Conservation (phyloP, 1,140 invertebrate genomes). For the Drosophila arawakana region DNA sequence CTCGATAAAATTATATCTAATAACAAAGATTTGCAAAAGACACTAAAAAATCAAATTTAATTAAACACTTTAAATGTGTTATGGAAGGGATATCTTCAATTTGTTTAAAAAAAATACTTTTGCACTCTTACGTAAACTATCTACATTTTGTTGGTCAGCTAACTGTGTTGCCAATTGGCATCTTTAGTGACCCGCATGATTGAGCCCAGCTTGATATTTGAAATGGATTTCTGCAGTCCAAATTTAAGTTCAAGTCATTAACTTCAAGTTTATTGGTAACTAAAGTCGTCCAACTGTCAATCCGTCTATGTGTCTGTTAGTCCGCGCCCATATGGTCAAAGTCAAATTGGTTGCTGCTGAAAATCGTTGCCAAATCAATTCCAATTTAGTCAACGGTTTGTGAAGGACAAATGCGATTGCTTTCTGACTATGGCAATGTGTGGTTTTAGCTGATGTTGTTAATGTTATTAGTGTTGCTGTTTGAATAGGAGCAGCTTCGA, state of each 20-base stretch:
- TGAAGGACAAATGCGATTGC: slow-evolving; percentile 66
- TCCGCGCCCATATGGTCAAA: slow-evolving; percentile 73
- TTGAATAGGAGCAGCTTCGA: slow-evolving; percentile 59
- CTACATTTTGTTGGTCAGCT: neutral
- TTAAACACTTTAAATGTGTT: too few species aligned
- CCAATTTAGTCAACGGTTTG: slow-evolving; percentile 76
- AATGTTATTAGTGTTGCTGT: neutral
- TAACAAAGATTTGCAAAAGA: too few species aligned
- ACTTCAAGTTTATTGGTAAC: slow-evolving; percentile 8
- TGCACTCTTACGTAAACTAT: neutral
- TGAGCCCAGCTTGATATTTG: slow-evolving; percentile 51
- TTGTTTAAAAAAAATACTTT: slow-evolving; percentile 1
- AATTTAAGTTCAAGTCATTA: slow-evolving; percentile 57
- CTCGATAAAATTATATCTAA: too few species aligned
- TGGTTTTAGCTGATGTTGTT: slow-evolving; percentile 2
- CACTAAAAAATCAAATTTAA: too few species aligned
- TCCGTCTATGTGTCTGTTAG: slow-evolving; percentile 34
- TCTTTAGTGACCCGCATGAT: slow-evolving; percentile 30
- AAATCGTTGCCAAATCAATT: slow-evolving; percentile 76
- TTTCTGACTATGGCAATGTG: slow-evolving; percentile 36
- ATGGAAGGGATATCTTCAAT: neutral
- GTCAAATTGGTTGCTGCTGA: slow-evolving; percentile 50
- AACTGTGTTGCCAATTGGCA: slow-evolving; percentile 12
- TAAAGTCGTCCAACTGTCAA: neutral
- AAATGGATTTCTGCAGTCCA: slow-evolving; percentile 19